These are phyloP conservation scores for Pandion haliaetus DNA, from an alignment of 2,113 vertebrate species.

Conservation along the genomic window DNA sequence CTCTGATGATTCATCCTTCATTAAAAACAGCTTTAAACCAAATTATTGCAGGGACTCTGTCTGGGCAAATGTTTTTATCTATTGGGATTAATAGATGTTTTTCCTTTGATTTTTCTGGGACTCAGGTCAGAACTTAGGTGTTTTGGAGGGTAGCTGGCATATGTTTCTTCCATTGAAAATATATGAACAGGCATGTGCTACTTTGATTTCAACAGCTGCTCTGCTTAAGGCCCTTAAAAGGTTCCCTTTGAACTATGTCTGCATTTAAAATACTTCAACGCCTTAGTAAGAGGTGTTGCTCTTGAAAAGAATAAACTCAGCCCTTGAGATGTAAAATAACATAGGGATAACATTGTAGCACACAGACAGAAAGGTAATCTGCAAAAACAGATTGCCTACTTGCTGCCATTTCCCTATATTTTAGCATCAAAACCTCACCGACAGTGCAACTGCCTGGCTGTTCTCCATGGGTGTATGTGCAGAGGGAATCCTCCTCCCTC, in stretches of 20 bases:
- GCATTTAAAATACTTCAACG: neutral
- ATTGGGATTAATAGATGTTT: neutral
- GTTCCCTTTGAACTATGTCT: neutral
- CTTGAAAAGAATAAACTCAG: neutral
- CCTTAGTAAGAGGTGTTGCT: neutral
- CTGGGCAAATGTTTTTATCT: neutral
- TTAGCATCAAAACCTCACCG: neutral
- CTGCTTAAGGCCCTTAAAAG: neutral
- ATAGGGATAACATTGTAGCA: rapidly evolving
- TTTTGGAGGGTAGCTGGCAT: neutral
- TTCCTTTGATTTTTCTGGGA: neutral
- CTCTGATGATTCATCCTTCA: neutral
- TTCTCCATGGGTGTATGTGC: neutral
- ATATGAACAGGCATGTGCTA: neutral
- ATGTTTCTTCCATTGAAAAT: neutral
- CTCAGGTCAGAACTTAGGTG: neutral
- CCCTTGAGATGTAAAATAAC: neutral
- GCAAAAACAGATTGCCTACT: neutral
- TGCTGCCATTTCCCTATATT: neutral
- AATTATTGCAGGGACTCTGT: neutral
- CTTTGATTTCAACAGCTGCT: neutral
- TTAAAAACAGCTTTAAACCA: neutral
- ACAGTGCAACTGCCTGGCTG: neutral
- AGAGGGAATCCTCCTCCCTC: neutral
- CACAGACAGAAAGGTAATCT: neutral